phyloP scores from a whole-genome alignment of 23 tunicate species.

The Corella eumyota region DNA sequence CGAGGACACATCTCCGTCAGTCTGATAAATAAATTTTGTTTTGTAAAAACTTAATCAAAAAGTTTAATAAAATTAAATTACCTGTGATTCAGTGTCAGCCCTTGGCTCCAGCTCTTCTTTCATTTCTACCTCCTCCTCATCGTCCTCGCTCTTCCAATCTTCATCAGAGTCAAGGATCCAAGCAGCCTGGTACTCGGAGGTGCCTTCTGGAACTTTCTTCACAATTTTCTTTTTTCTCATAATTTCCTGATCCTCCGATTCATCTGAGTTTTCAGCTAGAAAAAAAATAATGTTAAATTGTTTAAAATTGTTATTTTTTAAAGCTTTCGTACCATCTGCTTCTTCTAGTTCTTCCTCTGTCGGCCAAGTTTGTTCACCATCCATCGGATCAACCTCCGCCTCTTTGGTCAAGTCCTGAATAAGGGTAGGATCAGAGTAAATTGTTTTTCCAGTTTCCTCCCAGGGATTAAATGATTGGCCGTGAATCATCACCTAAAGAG shows the following conservation, averaged over 20 bases:
- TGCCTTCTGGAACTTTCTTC: conserved; percentile 74
- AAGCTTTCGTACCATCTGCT: conserved; percentile 57
- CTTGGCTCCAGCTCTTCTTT: conserved; percentile 22
- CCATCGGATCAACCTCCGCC: conserved; percentile 85
- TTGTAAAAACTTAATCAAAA: too few relatives aligned
- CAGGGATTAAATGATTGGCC: conserved; percentile 19
- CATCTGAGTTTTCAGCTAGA: not conserved
- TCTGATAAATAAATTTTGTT: too few relatives aligned
- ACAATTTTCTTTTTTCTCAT: conserved; percentile 8
- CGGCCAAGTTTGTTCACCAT: conserved; percentile 98
- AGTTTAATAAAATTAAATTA: too few relatives aligned
- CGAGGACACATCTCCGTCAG: not conserved
- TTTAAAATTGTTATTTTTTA: too few relatives aligned
- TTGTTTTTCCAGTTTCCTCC: conserved; percentile 1
- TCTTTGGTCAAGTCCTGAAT: conserved; percentile 43
- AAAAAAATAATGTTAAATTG: not conserved
- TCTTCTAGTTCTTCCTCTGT: conserved; percentile 81
- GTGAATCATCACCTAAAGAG: conserved; percentile 12
- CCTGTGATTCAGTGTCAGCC: conserved; percentile 46
- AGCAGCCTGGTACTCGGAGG: conserved; percentile 86
- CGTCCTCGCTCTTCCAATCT: conserved; percentile 48
- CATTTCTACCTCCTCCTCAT: conserved; percentile 24
- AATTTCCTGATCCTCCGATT: not conserved
- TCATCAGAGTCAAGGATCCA: conserved; percentile 87
- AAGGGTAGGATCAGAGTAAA: conserved; percentile 22